Evolutionary conservation across 2,888 invertebrate genomes (phyloP).

Genomic region (Heliconius cydno): DNA sequence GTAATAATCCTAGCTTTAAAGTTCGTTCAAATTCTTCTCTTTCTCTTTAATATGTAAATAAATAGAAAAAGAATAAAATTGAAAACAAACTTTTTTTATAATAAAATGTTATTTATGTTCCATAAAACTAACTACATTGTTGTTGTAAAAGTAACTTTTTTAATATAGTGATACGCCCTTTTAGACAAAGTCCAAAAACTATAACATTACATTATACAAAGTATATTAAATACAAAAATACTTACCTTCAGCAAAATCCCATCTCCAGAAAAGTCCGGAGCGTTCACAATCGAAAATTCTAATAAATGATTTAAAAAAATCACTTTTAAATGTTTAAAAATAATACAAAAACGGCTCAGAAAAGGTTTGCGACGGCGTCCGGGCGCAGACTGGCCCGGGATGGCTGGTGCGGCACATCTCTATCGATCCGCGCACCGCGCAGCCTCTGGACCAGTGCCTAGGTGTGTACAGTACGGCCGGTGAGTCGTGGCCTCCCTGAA

Average conservation of each 20-base stretch:
- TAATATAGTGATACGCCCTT: neutral
- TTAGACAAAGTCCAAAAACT: neutral
- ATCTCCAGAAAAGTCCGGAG: slow-evolving; percentile 65
- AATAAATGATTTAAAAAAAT: slow-evolving; percentile 50
- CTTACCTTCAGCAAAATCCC: slow-evolving; percentile 67
- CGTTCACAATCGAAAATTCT: slow-evolving; percentile 47
- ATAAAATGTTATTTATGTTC: neutral
- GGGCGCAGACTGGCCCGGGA: slow-evolving; percentile 60
- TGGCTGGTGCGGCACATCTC: slow-evolving; percentile 58
- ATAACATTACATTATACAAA: neutral
- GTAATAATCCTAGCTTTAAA: neutral
- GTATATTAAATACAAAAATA: slow-evolving; percentile 24
- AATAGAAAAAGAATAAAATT: neutral
- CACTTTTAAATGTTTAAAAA: slow-evolving; percentile 49
- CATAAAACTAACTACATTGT: neutral
- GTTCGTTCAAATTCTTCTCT: too few species aligned
- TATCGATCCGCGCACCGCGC: slow-evolving; percentile 73
- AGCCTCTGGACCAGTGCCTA: slow-evolving; percentile 60
- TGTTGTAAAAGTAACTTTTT: neutral
- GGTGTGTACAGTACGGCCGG: neutral
- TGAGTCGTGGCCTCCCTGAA: neutral
- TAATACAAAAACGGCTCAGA: slow-evolving; percentile 49
- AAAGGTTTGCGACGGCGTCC: slow-evolving; percentile 51
- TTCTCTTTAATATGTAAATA: neutral
- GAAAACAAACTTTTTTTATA: neutral